A percentile compares a stretch with the other conserved stretches of the same genome.
These are phyloP conservation scores for Oenanthe oenanthe DNA, from an alignment of 2,113 vertebrate genomes.

Conservation along the genomic window DNA sequence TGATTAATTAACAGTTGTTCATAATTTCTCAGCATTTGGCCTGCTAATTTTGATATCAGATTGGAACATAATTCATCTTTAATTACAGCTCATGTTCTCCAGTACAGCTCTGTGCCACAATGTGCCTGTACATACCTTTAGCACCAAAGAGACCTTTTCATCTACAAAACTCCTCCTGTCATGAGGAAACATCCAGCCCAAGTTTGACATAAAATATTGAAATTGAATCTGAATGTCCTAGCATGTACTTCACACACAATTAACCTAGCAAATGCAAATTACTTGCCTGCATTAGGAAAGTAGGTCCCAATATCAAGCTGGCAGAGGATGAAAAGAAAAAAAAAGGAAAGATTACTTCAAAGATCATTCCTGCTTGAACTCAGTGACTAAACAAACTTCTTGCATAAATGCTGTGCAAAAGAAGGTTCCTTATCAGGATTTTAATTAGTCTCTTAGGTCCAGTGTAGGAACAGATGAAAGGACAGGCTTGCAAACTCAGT, in stretches of 20 bases:
- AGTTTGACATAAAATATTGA: neutral
- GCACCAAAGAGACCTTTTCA: neutral
- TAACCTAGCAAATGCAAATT: conserved; percentile 4
- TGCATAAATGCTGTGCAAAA: neutral
- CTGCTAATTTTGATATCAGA: neutral
- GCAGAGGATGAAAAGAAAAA: conserved; percentile 13
- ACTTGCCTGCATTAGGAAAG: neutral
- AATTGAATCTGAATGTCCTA: neutral
- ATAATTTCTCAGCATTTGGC: conserved; percentile 23
- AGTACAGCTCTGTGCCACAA: neutral
- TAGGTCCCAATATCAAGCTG: neutral
- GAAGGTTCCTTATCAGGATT: neutral
- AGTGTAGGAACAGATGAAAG: conserved; percentile 26
- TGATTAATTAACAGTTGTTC: conserved; percentile 43
- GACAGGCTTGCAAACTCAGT: neutral
- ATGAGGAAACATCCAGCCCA: neutral
- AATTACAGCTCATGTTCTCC: conserved; percentile 31
- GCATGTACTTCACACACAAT: neutral
- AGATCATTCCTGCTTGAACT: conserved; percentile 13
- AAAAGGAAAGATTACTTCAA: conserved; percentile 30
- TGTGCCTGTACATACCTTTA: neutral
- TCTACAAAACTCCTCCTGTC: neutral
- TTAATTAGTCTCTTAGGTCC: conserved; percentile 49
- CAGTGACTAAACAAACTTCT: conserved; percentile 27
- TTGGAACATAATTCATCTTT: conserved; percentile 4